Evolutionary conservation across 2,888 invertebrate species (phyloP), one percentile per base, ranked within the genome.

Genomic region (Harmothoe impar): DNA sequence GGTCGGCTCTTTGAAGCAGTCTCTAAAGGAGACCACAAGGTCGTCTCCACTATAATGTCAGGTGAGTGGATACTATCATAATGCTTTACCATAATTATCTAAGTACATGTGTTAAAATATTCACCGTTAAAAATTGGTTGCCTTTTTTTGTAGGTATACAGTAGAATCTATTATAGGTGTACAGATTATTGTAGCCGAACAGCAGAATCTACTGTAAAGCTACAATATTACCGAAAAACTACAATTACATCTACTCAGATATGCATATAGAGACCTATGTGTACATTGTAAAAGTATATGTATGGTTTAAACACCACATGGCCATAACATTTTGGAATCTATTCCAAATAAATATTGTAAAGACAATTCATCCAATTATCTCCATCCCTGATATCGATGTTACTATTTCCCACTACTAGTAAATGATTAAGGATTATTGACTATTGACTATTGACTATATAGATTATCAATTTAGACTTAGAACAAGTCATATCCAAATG

Each of bases 1-100:
- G 56, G 20, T 10, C 86, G 86, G 17, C 56, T 86, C 15, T 86
- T 86, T 25, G 86, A 52, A 20, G 86, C 86, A 3, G 54, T 54
- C 10, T 23, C 86, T 7, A 20, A n/a, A 1, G 86, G 86, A 10
- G 86, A 86, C 54, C 23, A n/a, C n/a, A 52, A 23, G 56, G 54
- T 52, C 29, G 52, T 86, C 17, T 54, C 86, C 1, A 29, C 56
- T 10, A 51, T 86, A 12, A 12, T 29, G 17, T 25, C 86, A 23
- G 33, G 86, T 54, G 7, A 54, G 86, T 86, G 29, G 52, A 86
- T 5, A 35, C 0, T 23, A 52, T 43, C 33, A n/a, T 25, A 15
- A n/a, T 29, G 56, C n/a, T 25, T 85, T 51, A n/a, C 0, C 3
- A 23, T 81, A 10, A 15, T 7, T 81, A 17, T 35, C 31, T 17